Evolutionary conservation across 2,888 invertebrate genomes (phyloP).

Genomic region (Drosophila austrosaltans): DNA sequence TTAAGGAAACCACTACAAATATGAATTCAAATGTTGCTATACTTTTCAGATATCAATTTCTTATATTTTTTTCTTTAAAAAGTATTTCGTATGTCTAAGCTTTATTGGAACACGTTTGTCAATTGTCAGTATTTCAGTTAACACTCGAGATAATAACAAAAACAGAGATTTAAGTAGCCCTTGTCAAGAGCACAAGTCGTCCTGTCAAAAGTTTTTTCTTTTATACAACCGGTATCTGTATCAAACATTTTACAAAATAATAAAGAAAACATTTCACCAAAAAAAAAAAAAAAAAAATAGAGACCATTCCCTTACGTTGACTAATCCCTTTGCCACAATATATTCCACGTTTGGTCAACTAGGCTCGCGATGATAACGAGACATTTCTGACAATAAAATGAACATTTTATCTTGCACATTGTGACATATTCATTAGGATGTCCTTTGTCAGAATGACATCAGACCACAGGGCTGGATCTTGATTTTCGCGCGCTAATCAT

Average conservation of each 20-base stretch:
- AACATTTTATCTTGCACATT: slow-evolving; percentile 49
- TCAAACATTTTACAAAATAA: slow-evolving; percentile 8
- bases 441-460: slow-evolving; percentile 54
- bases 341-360: slow-evolving; percentile 44
- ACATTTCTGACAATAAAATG: slow-evolving; percentile 49
- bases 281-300: slow-evolving; percentile 1
- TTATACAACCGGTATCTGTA: neutral
- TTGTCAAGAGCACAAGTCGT: slow-evolving; percentile 15
- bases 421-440: slow-evolving; percentile 55
- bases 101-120: neutral
- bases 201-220: slow-evolving; percentile 10
- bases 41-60: too few species aligned
- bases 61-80: too few species aligned
- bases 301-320: slow-evolving; percentile 25
- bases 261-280: slow-evolving; percentile 32
- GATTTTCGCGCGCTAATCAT: slow-evolving; percentile 49
- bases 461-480: slow-evolving; percentile 28
- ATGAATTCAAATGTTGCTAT: too few species aligned
- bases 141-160: slow-evolving; percentile 14
- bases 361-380: slow-evolving; percentile 38
- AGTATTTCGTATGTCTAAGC: slow-evolving; percentile 20
- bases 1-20: too few species aligned
- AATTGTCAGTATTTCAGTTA: slow-evolving; percentile 12
- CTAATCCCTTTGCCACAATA: slow-evolving; percentile 40
- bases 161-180: slow-evolving; percentile 16